Evolutionary conservation across 2,888 invertebrate genomes (phyloP).

Genomic region (Drosophila buzzatii): DNA sequence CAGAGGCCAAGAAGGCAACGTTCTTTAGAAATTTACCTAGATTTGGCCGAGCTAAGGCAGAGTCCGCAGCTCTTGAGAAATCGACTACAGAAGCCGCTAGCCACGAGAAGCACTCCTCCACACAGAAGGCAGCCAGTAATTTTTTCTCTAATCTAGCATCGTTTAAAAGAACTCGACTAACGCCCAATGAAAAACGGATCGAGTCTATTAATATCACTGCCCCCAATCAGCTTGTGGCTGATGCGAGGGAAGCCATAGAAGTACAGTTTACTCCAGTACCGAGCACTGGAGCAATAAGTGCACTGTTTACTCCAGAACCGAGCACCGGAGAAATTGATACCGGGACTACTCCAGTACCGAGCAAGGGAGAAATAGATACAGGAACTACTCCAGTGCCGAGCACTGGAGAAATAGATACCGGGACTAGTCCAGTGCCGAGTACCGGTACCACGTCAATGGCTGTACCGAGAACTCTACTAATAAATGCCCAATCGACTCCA

Average conservation of each 20-base stretch:
- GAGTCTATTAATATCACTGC: not conserved
- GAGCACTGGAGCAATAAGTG: not conserved
- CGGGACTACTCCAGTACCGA: not conserved
- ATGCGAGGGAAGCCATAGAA: not conserved
- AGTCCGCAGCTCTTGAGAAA: rapidly evolving
- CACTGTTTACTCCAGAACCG: not conserved
- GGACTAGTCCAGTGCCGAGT: not conserved
- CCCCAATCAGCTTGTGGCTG: not conserved
- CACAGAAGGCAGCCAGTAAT: not conserved
- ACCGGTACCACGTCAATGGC: too few relatives aligned
- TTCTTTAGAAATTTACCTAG: slow-evolving; percentile 16
- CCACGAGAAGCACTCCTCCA: not conserved
- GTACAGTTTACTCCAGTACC: not conserved
- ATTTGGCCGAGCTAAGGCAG: slow-evolving; percentile 6
- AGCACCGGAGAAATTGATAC: not conserved
- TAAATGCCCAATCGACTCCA: not conserved
- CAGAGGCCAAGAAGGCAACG: not conserved
- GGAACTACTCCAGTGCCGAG: not conserved
- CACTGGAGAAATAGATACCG: not conserved
- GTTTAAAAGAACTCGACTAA: not conserved
- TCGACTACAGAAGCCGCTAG: too few relatives aligned
- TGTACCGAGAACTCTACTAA: not conserved
- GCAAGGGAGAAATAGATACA: not conserved
- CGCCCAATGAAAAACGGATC: not conserved
- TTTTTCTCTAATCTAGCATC: not conserved